Evolutionary conservation across 1,140 invertebrate genomes (phyloP).

Genomic region (Drosophila biarmipes): DNA sequence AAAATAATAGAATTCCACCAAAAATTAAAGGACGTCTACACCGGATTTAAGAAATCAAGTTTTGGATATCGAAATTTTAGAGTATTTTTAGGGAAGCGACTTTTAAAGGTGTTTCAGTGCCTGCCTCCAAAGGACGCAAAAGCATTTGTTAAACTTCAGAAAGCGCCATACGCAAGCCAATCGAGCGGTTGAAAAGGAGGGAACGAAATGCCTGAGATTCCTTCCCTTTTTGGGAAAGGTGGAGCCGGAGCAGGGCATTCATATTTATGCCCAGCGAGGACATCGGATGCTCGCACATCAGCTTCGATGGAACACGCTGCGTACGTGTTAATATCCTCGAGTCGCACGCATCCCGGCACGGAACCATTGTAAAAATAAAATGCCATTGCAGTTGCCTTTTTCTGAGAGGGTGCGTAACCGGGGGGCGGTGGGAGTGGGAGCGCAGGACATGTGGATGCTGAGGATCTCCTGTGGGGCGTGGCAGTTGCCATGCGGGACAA

Average conservation of each 20-base stretch:
- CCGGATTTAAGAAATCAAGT: neutral
- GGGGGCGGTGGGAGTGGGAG: too few species aligned
- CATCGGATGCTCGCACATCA: slow-evolving; percentile 56
- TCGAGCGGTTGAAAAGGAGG: slow-evolving; percentile 23
- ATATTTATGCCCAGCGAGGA: slow-evolving; percentile 66
- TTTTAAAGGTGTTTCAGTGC: neutral
- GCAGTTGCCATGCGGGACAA: slow-evolving; percentile 36
- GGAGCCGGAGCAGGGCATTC: slow-evolving; percentile 44
- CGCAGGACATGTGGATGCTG: slow-evolving; percentile 5
- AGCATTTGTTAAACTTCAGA: slow-evolving; percentile 26
- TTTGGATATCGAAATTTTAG: too few species aligned
- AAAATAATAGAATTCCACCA: too few species aligned
- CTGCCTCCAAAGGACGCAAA: slow-evolving; percentile 26
- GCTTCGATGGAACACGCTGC: slow-evolving; percentile 50
- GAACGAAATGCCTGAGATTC: slow-evolving; percentile 12
- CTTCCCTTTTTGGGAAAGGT: slow-evolving; percentile 15
- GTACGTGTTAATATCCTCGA: slow-evolving; percentile 78
- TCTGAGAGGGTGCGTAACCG: slow-evolving; percentile 2
- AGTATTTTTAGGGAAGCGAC: neutral
- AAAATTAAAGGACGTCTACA: too few species aligned
- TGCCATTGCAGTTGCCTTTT: slow-evolving; percentile 58
- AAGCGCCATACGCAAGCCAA: slow-evolving; percentile 48
- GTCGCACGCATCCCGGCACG: slow-evolving; percentile 39
- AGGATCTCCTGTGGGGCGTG: slow-evolving; percentile 45
- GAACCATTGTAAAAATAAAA: slow-evolving; percentile 71